phyloP scores from a whole-genome alignment of 1,140 invertebrate genomes.

The Drosophila busckii region DNA sequence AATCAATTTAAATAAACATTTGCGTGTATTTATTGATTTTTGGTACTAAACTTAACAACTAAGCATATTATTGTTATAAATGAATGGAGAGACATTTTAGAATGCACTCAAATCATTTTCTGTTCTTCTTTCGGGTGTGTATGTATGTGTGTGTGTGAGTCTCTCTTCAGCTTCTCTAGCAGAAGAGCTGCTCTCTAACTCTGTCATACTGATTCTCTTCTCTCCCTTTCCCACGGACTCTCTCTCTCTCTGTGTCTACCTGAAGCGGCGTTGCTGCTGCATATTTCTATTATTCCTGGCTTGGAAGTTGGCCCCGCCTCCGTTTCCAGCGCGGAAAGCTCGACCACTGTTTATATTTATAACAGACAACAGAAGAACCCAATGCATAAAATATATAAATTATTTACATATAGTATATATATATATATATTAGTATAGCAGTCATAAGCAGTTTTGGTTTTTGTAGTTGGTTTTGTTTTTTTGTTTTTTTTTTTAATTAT shows the following conservation, averaged over 20 bases:
- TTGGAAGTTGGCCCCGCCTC: constrained; percentile 6
- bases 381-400: background rate
- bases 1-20: too few species aligned
- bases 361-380: constrained; percentile 19
- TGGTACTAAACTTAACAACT: too few species aligned
- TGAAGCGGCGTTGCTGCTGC: constrained; percentile 33
- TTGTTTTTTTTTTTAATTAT: constrained; percentile 3
- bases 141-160: too few species aligned
- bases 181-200: too few species aligned
- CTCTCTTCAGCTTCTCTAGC: too few species aligned
- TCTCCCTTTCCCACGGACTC: background rate
- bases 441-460: constrained; percentile 5
- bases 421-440: too few species aligned
- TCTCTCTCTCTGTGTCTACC: too few species aligned
- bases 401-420: background rate
- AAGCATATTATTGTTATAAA: too few species aligned
- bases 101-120: too few species aligned
- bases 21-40: too few species aligned
- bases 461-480: background rate
- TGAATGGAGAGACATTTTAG: too few species aligned
- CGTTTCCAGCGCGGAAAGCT: constrained; percentile 4
- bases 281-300: constrained; percentile 38
- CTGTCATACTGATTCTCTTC: background rate
- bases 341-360: constrained; percentile 41
- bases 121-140: too few species aligned